Percentiles rank a stretch among this genome's conserved stretches.
Conservation (phyloP, 2,797 vertebrate genomes). For the Mormyrops attenuatus region DNA sequence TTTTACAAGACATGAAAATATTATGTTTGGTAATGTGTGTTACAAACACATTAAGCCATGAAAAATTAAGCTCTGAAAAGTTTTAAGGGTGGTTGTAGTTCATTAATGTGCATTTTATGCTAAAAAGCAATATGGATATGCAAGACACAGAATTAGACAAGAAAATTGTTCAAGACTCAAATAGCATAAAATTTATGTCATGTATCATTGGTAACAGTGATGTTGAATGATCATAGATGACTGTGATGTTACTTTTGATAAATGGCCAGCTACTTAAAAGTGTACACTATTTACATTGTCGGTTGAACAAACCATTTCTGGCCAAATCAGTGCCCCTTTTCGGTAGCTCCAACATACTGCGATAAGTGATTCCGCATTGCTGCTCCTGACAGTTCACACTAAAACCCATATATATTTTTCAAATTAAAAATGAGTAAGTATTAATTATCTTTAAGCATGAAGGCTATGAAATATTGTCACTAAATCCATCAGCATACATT, state of each 20-base stretch:
- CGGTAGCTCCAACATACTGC: not conserved
- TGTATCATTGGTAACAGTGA: not conserved
- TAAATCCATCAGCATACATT: not conserved
- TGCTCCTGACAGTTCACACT: not conserved
- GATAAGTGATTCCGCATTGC: not conserved
- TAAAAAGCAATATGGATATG: not conserved
- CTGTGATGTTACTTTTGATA: not conserved
- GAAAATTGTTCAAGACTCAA: not conserved
- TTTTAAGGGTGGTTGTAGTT: not conserved
- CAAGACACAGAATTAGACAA: not conserved
- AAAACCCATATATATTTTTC: not conserved
- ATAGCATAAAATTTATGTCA: not conserved
- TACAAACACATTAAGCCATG: not conserved
- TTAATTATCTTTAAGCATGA: conserved; percentile 5
- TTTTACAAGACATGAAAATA: not conserved
- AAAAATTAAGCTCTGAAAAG: not conserved
- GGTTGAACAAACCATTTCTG: not conserved
- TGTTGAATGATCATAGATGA: not conserved
- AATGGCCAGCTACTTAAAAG: not conserved
- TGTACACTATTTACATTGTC: not conserved
- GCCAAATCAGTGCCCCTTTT: not conserved
- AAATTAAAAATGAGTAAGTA: not conserved
- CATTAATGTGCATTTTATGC: not conserved
- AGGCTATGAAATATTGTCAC: not conserved
- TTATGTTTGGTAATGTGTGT: not conserved